These are phyloP conservation scores for Candoia aspera DNA, from an alignment of 2,113 vertebrate species.

Conservation along the genomic window DNA sequence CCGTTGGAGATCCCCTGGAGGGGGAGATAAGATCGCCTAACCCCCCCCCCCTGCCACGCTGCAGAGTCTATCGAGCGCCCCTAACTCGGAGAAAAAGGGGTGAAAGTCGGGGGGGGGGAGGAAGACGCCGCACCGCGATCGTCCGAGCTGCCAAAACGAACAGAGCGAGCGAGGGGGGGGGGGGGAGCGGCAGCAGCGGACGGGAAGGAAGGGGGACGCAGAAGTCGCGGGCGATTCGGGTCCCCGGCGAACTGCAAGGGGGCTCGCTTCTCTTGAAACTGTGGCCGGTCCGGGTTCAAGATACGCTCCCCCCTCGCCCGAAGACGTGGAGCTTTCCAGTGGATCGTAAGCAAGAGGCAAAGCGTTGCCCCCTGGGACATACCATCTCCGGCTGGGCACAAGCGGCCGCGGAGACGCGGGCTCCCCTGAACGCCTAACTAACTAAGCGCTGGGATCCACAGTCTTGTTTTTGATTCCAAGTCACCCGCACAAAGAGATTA, in stretches of 20 bases:
- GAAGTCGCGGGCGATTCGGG: not conserved
- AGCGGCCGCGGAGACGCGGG: not conserved
- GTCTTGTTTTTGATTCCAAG: not conserved
- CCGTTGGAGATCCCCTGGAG: constrained; percentile 17
- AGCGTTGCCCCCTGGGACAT: not conserved
- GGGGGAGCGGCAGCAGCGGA: fast-evolving
- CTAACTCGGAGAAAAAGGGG: constrained; percentile 46
- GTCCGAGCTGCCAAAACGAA: not conserved
- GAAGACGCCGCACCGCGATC: not conserved
- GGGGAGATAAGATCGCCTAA: no score
- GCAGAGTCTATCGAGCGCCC: constrained; percentile 59
- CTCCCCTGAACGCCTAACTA: not conserved
- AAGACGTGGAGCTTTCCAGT: not conserved
- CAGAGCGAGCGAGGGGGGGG: fast-evolving
- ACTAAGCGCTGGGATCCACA: not conserved
- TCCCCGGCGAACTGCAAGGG: not conserved
- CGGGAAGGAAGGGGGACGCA: no score
- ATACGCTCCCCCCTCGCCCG: not conserved
- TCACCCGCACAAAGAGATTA: not conserved
- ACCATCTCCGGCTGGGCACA: not conserved
- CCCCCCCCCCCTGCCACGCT: constrained; percentile 63
- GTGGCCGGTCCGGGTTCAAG: not conserved
- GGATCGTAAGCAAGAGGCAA: not conserved
- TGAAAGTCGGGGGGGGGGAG: not conserved
- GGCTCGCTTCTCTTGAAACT: not conserved